Conservation (phyloP, 1,140 invertebrate species). For the Mactra quadrangularis region DNA sequence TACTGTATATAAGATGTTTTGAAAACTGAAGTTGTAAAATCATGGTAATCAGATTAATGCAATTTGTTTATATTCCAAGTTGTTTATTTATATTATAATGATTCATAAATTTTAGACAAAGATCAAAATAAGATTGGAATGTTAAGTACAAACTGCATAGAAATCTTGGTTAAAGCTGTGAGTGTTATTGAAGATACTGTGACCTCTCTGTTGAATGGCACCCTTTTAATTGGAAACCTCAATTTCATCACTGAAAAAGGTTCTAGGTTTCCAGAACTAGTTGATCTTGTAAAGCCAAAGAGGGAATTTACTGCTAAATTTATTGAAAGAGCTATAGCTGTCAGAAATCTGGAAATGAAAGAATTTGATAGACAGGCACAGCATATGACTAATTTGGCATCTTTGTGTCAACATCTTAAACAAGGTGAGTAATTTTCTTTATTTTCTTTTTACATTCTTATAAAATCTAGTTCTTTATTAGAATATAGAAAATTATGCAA, state of each 20-base stretch:
- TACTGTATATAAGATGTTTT: no score
- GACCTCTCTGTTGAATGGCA: not conserved
- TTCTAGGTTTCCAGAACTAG: not conserved
- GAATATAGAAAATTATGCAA: no score
- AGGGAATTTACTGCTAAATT: not conserved
- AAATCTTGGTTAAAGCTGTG: not conserved
- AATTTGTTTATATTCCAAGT: no score
- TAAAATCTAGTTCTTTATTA: no score
- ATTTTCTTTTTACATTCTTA: no score
- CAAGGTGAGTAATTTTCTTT: not conserved
- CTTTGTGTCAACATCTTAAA: not conserved
- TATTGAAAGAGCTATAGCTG: not conserved
- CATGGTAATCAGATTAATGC: no score
- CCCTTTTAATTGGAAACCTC: not conserved
- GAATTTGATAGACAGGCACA: not conserved
- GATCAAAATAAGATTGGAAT: not conserved
- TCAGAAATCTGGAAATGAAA: not conserved
- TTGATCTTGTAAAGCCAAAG: not conserved
- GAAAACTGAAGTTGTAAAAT: no score
- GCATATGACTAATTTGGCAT: slow-evolving; percentile 6
- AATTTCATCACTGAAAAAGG: not conserved
- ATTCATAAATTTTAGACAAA: slow-evolving; percentile 29
- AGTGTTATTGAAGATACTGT: not conserved
- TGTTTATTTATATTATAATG: no score
- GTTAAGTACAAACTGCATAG: not conserved